phyloP scores from a whole-genome alignment of 2,888 invertebrate species.

The Epinotia bilunana region DNA sequence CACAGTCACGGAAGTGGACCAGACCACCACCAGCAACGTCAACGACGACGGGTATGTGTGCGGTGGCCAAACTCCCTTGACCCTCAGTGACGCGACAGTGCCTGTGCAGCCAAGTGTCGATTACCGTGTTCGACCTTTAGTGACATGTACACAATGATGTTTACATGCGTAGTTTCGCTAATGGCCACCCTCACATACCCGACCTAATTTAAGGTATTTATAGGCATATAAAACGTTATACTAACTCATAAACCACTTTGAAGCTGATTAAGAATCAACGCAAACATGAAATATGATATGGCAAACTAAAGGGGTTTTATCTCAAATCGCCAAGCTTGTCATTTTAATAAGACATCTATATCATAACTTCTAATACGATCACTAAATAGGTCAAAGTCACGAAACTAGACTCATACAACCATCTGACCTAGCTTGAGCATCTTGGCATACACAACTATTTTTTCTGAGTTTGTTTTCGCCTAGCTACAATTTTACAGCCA shows the following conservation, averaged over 20 bases:
- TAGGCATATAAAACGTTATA: constrained; percentile 43
- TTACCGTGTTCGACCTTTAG: constrained; percentile 62
- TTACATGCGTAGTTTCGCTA: constrained; percentile 56
- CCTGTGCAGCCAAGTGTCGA: constrained; percentile 72
- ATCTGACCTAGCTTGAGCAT: constrained; percentile 12
- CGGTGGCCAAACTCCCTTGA: constrained; percentile 78
- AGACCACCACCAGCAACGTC: constrained; percentile 86
- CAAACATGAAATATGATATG: constrained; percentile 37
- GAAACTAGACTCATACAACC: constrained; percentile 26
- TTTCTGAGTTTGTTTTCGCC: background rate
- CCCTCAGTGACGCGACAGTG: constrained; percentile 64
- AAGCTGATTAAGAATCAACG: background rate
- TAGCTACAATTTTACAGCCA: background rate
- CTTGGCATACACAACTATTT: constrained; percentile 34
- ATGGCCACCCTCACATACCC: constrained; percentile 85
- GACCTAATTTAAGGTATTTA: constrained; percentile 80
- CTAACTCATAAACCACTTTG: constrained; percentile 8
- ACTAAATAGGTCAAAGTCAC: constrained; percentile 40
- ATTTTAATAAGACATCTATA: constrained; percentile 3
- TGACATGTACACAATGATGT: constrained; percentile 59
- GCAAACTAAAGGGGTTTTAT: background rate
- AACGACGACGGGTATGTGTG: constrained; percentile 94
- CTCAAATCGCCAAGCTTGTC: background rate
- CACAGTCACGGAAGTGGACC: constrained; percentile 92
- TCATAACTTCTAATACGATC: constrained; percentile 9